A percentile compares a stretch with the other conserved stretches of the same genome.
phyloP scores from a whole-genome alignment of 2,888 invertebrate species.

The Zhuqinia jingwanae region DNA sequence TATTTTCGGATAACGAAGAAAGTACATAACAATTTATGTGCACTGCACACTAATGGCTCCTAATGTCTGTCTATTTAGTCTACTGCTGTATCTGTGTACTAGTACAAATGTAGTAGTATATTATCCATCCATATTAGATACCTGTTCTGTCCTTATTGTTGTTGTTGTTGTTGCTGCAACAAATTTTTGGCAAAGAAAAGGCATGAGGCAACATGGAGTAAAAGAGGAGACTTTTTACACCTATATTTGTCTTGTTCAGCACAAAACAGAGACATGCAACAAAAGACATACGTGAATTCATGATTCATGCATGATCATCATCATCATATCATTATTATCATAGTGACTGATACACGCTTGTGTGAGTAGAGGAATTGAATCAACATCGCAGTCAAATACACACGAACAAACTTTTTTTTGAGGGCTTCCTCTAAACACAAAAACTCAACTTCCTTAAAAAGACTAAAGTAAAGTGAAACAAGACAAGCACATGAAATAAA shows the following conservation, averaged over 20 bases:
- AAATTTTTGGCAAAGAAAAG: constrained; percentile 8
- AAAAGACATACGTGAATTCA: constrained; percentile 43
- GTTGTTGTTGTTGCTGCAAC: too few relatives aligned
- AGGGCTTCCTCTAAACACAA: too few relatives aligned
- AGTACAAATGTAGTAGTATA: too few relatives aligned
- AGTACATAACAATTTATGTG: constrained; percentile 31
- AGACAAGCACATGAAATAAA: constrained; percentile 4
- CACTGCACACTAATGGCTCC: background rate
- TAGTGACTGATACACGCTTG: constrained; percentile 47
- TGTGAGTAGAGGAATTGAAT: constrained; percentile 55
- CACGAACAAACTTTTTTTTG: too few relatives aligned
- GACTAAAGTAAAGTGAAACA: background rate
- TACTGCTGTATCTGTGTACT: background rate
- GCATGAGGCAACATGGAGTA: constrained; percentile 24
- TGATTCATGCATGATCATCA: constrained; percentile 55
- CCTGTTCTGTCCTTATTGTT: too few relatives aligned
- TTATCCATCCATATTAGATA: too few relatives aligned
- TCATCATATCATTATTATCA: constrained; percentile 1
- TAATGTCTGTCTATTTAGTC: background rate
- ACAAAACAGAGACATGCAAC: too few relatives aligned
- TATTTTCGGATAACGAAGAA: too few relatives aligned
- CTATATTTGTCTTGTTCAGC: constrained; percentile 19
- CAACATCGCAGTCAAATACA: constrained; percentile 30
- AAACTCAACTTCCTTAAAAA: constrained; percentile 3
- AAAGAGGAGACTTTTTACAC: constrained; percentile 10